phyloP scores from a whole-genome alignment of 1,140 invertebrate species.

The Brachionus angularis region DNA sequence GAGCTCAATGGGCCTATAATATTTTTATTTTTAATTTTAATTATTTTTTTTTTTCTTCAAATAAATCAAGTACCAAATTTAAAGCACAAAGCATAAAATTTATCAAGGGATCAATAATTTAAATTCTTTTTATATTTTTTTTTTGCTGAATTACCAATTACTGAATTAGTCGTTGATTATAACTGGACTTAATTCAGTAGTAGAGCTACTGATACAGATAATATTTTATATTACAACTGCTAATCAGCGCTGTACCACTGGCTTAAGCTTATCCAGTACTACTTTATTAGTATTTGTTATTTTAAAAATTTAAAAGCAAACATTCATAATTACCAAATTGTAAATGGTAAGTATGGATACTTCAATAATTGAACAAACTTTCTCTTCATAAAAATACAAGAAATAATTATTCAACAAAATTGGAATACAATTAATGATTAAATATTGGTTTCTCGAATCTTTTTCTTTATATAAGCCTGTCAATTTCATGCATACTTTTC shows the following conservation, averaged over 20 bases:
- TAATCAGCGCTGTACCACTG: constrained; percentile 44
- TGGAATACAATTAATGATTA: constrained; percentile 32
- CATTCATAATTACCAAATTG: constrained; percentile 43
- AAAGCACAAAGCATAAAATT: no score
- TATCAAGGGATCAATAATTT: no score
- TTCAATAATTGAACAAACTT: constrained; percentile 30
- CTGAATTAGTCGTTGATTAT: no score
- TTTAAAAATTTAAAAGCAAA: no score
- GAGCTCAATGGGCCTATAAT: no score
- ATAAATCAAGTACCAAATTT: no score
- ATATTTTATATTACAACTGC: constrained; percentile 34
- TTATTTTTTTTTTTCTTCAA: no score
- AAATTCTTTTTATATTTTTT: no score
- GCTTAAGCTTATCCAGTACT: constrained; percentile 1
- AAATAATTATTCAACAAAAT: constrained; percentile 33
- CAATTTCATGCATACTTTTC: constrained; percentile 36
- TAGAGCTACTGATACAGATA: constrained; percentile 44
- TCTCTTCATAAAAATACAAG: constrained; percentile 38
- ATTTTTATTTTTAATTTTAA: no score
- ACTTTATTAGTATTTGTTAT: no score
- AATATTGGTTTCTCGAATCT: background rate
- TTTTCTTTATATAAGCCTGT: constrained; percentile 28
- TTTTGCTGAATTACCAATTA: background rate
- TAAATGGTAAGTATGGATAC: constrained; percentile 31
- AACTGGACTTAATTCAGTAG: constrained; percentile 43